Evolutionary conservation across 2,888 invertebrate genomes (phyloP), one percentile per base, ranked within the genome.

Genomic region (Caenorhabditis sp.): DNA sequence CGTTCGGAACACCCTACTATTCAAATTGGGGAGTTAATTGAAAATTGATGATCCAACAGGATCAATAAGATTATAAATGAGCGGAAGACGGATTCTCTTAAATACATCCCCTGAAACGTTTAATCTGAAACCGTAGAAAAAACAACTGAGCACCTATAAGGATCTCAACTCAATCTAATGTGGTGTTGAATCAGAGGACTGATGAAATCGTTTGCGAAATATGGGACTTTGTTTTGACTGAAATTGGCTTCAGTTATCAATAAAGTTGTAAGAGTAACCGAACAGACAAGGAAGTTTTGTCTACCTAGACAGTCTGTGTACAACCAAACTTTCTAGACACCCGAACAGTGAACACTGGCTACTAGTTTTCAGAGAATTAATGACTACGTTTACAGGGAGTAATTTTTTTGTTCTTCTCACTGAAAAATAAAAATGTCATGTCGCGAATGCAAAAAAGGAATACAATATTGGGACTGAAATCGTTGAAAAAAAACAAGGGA

Each of bases 401-500:
- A 38, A 41, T 35, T 56, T 69, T 38, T n/a, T n/a, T n/a, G n/a
- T n/a, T n/a, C n/a, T 68, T 61, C 41, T 58, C n/a, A 26, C 16
- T 35, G 54, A 44, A 56, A 69, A 47, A 19, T 16, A 41, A 69
- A 61, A 1, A 41, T 38, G 35, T 0, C 69, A 54, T 41, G 74
- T 38, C 26, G 19, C 28, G 44, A 74, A 56, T 41, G 31, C 61
- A 28, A 31, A 66, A 47, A 58, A 14, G 26, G 54, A 28, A 59
- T 59, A 59, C 51, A 47, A 47, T n/a, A 4, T n/a, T 31, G 28
- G 14, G 41, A 59, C 58, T 24, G 59, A 41, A 16, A 31, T 16
- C 24, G 41, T n/a, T n/a, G 31, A 75, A 54, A 61, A 58, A 76
- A 64, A 63, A 64, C 63, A 59, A 66, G 51, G 41, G 28, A 69